Evolutionary conservation across 2,888 invertebrate species (phyloP).

Genomic region (Agrypnus murinus): DNA sequence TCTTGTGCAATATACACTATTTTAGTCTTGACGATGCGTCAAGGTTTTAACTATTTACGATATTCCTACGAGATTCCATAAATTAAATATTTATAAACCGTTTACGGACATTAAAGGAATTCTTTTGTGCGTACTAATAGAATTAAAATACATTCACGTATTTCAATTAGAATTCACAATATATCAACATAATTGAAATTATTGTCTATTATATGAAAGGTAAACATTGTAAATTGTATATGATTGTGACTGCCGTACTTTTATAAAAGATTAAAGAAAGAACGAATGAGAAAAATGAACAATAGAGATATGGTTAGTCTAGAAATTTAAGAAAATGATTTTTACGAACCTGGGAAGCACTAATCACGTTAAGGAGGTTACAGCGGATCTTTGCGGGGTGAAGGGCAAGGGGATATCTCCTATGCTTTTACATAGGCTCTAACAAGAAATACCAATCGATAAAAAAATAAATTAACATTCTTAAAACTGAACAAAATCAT

Average conservation of each 20-base stretch:
- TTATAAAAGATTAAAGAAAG: too few relatives aligned
- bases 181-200: background rate
- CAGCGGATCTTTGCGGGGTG: too few relatives aligned
- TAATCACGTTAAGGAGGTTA: too few relatives aligned
- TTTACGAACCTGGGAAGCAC: too few relatives aligned
- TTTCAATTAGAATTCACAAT: constrained; percentile 4
- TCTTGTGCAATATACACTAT: constrained; percentile 28
- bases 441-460: too few relatives aligned
- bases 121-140: constrained; percentile 12
- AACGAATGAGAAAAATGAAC: too few relatives aligned
- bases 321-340: too few relatives aligned
- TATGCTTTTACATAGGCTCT: too few relatives aligned
- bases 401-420: too few relatives aligned
- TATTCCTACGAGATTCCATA: background rate
- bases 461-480: too few relatives aligned
- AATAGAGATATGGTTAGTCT: too few relatives aligned
- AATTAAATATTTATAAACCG: constrained; percentile 26
- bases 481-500: too few relatives aligned
- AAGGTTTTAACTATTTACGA: constrained; percentile 24
- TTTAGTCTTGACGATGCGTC: constrained; percentile 23
- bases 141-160: constrained; percentile 7
- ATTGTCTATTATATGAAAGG: background rate
- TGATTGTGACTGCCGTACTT: constrained; percentile 9
- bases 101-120: constrained; percentile 6
- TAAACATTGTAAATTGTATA: background rate